These are phyloP conservation scores for Trissolcus basalis DNA, from an alignment of 1,140 invertebrate species.

Conservation along the genomic window DNA sequence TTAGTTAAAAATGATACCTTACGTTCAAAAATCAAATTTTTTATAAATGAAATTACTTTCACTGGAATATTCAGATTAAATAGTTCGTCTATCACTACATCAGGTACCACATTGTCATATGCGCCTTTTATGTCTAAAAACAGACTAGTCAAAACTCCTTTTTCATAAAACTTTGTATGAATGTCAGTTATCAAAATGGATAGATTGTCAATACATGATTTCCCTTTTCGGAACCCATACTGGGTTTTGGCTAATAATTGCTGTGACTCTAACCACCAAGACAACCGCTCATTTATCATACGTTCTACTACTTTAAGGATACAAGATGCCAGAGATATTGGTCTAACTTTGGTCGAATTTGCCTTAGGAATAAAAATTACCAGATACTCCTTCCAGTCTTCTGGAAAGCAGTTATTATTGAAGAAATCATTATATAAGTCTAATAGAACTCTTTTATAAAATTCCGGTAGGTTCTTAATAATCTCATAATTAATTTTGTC, in stretches of 20 bases:
- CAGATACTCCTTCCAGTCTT: constrained; percentile 31
- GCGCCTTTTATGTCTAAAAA: constrained; percentile 40
- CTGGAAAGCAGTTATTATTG: constrained; percentile 23
- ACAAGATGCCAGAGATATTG: constrained; percentile 41
- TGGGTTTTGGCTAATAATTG: constrained; percentile 16
- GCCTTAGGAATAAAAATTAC: constrained; percentile 50
- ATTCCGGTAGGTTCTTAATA: constrained; percentile 26
- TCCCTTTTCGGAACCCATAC: constrained; percentile 26
- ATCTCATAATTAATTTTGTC: constrained; percentile 49
- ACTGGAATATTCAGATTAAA: constrained; percentile 10
- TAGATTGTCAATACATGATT: constrained; percentile 33
- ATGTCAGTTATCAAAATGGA: constrained; percentile 25
- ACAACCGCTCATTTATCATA: constrained; percentile 31
- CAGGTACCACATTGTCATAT: constrained; percentile 28
- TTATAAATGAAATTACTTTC: constrained; percentile 17
- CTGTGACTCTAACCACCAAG: constrained; percentile 32
- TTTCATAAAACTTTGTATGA: constrained; percentile 21
- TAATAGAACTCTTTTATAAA: constrained; percentile 16
- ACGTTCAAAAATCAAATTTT: constrained; percentile 5
- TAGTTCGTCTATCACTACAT: constrained; percentile 31
- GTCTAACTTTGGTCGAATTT: constrained; percentile 37
- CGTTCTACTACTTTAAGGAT: constrained; percentile 29
- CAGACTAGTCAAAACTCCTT: constrained; percentile 15
- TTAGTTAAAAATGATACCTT: too few species aligned
- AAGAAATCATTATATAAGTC: constrained; percentile 49